Conservation (phyloP, 2,888 invertebrate genomes). For the Drosophila cyrtoloma region DNA sequence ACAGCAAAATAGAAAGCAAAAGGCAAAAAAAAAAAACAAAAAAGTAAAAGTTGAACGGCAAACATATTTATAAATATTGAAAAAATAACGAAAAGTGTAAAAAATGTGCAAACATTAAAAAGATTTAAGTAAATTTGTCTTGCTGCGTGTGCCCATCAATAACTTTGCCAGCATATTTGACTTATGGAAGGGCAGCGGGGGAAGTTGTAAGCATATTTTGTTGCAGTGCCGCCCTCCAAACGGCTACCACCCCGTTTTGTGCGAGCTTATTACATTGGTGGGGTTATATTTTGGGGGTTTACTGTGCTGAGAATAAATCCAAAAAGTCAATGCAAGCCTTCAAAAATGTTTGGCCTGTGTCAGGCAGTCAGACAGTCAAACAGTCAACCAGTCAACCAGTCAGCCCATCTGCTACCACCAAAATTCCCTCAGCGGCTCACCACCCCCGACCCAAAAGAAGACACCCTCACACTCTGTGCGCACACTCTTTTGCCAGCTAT, state of each 20-base stretch:
- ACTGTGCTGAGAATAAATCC: constrained; percentile 52
- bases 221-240: constrained; percentile 11
- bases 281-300: constrained; percentile 24
- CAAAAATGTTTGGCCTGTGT: constrained; percentile 47
- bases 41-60: constrained; percentile 33
- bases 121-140: constrained; percentile 81
- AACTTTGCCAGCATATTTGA: constrained; percentile 78
- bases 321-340: constrained; percentile 64
- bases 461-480: constrained; percentile 14
- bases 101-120: constrained; percentile 80
- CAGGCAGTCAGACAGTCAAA: constrained; percentile 31
- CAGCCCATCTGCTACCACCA: constrained; percentile 24
- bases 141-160: constrained; percentile 78
- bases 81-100: constrained; percentile 55
- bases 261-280: constrained; percentile 40
- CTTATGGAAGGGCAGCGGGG: constrained; percentile 30
- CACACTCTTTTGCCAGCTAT: constrained; percentile 58
- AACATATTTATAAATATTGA: constrained; percentile 68
- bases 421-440: neutral
- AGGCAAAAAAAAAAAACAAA: neutral
- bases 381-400: constrained; percentile 6
- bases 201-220: constrained; percentile 31
- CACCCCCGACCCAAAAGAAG: neutral
- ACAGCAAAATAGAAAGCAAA: constrained; percentile 18
- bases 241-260: constrained; percentile 5